Percentiles rank a stretch among this genome's conserved stretches.
These are phyloP conservation scores for Thryonomys swinderianus DNA, from an alignment of 2,113 vertebrate species.

Conservation along the genomic window DNA sequence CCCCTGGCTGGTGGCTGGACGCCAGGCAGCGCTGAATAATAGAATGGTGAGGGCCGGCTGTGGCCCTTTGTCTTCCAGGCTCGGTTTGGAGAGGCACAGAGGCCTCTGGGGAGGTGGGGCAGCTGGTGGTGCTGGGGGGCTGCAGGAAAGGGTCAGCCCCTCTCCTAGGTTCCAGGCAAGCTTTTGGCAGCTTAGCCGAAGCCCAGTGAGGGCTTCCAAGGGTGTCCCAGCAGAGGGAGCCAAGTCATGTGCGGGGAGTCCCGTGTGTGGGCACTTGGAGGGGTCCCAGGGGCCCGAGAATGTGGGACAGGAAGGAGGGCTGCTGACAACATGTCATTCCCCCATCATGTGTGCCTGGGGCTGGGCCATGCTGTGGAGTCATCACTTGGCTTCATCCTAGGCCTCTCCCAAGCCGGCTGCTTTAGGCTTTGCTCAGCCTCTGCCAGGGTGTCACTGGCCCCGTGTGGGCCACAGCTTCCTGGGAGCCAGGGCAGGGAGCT, in stretches of 20 bases:
- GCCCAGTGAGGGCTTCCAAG: slow-evolving; percentile 8
- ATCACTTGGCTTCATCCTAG: slow-evolving; percentile 30
- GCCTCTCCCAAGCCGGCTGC: not conserved
- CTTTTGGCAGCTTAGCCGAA: slow-evolving; percentile 39
- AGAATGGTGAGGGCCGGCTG: not conserved
- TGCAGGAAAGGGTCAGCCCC: slow-evolving; percentile 1
- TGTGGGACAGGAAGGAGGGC: not conserved
- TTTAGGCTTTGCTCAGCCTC: not conserved
- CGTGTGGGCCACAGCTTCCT: not conserved
- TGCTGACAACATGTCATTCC: slow-evolving; percentile 2
- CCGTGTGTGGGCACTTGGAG: not conserved
- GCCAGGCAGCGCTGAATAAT: slow-evolving; percentile 53
- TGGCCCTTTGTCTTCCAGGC: slow-evolving; percentile 63
- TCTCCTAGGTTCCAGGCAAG: slow-evolving; percentile 52
- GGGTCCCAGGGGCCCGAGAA: not conserved
- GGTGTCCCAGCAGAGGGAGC: not conserved
- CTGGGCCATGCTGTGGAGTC: not conserved
- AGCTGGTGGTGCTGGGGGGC: not conserved
- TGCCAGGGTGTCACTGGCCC: not conserved
- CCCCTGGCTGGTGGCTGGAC: slow-evolving; percentile 57
- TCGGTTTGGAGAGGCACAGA: not conserved
- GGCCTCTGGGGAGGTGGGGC: not conserved
- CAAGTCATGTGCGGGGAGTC: not conserved
- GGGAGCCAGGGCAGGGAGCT: not conserved
- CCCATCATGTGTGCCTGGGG: not conserved